Percentiles rank a stretch among this genome's conserved stretches.
Evolutionary conservation across 2,797 vertebrate genomes (phyloP).

Genomic region (Australoheros facetus): DNA sequence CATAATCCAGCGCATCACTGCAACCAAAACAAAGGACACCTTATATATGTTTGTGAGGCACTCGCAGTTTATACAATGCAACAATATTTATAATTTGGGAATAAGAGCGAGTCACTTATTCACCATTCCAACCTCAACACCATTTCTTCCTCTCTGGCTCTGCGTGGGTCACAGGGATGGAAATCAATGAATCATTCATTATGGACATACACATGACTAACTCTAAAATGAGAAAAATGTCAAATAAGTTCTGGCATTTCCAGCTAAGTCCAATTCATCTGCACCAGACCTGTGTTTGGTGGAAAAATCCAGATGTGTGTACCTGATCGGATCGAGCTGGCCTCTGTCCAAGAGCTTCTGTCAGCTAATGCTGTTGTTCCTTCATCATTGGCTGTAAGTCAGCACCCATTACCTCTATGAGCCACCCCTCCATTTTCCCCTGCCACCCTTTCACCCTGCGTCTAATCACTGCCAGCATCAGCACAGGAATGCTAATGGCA

Average conservation of each 20-base stretch:
- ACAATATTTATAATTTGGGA: background rate
- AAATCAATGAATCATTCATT: too few species aligned
- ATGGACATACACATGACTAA: too few species aligned
- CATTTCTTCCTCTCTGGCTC: background rate
- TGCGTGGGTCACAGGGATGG: accelerated
- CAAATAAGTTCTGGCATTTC: background rate
- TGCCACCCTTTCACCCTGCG: constrained; percentile 19
- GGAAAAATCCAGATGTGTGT: background rate
- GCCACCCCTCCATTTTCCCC: constrained; percentile 16
- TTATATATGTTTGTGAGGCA: accelerated
- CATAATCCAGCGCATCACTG: background rate
- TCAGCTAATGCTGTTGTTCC: constrained; percentile 42
- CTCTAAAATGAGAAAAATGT: background rate
- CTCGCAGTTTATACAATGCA: background rate
- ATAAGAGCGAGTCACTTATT: background rate
- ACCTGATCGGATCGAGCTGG: constrained; percentile 18
- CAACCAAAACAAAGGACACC: background rate
- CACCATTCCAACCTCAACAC: accelerated
- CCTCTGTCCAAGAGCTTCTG: constrained; percentile 35
- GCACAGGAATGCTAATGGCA: constrained; percentile 42
- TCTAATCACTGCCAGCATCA: constrained; percentile 43
- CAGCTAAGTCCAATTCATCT: background rate
- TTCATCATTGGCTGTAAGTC: constrained; percentile 56
- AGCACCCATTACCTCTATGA: constrained; percentile 51
- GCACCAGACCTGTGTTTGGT: accelerated